Conservation (phyloP, 2,797 vertebrate genomes). For the Lutjanus argentimaculatus region DNA sequence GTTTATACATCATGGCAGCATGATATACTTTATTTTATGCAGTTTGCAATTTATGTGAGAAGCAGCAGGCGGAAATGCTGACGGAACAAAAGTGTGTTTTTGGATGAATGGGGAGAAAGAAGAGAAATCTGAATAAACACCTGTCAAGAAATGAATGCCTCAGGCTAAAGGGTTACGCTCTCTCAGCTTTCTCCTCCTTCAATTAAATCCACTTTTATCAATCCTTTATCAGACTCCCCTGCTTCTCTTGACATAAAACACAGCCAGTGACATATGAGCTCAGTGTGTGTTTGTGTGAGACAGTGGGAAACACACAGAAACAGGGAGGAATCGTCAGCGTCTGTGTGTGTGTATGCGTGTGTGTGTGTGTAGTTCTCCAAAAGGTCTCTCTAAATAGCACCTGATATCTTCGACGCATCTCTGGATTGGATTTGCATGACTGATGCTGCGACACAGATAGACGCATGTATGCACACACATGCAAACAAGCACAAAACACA, state of each 20-base stretch:
- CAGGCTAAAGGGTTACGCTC: conserved; percentile 29
- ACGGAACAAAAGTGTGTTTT: conserved; percentile 7
- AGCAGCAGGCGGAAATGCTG: not conserved
- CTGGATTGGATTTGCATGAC: conserved; percentile 25
- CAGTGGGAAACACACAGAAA: not conserved
- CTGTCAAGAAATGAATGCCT: conserved; percentile 17
- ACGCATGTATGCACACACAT: not conserved
- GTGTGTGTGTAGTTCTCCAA: not conserved
- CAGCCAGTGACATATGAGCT: conserved; percentile 24
- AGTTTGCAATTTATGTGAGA: conserved; percentile 12
- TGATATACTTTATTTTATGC: not conserved
- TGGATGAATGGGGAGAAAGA: not conserved
- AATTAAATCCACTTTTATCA: conserved; percentile 46
- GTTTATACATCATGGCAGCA: too few relatives aligned
- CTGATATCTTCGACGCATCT: not conserved
- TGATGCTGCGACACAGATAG: conserved; percentile 1
- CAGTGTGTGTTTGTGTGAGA: not conserved
- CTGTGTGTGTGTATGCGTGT: not conserved
- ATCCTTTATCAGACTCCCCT: conserved; percentile 32
- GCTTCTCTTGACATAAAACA: conserved; percentile 45
- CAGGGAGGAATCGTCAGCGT: not conserved
- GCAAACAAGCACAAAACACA: conserved; percentile 8
- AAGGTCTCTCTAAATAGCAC: too few relatives aligned
- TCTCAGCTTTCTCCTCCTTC: conserved; percentile 33
- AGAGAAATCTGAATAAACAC: conserved; percentile 16